Evolutionary conservation across 2,113 vertebrate species (phyloP).

Genomic region (Sclerurus mexicanus): DNA sequence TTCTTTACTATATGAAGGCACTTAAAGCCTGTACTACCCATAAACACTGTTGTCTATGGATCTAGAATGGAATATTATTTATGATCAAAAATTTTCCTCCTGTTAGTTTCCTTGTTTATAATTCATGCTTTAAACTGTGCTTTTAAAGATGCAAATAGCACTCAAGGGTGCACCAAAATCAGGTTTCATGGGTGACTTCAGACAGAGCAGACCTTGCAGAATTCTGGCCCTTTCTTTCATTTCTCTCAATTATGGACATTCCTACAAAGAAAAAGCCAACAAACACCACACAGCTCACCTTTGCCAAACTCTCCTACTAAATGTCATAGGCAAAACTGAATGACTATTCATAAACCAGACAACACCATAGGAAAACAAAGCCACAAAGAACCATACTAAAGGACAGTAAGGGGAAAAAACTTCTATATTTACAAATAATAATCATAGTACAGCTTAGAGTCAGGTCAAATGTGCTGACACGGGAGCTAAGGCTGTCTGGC

Average conservation of each 20-base stretch:
- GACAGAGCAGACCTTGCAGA: not conserved
- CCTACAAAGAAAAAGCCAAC: not conserved
- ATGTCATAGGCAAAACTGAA: not conserved
- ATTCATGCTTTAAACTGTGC: not conserved
- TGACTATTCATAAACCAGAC: not conserved
- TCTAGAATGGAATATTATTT: not conserved
- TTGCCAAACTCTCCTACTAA: not conserved
- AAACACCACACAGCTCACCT: not conserved
- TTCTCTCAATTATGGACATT: not conserved
- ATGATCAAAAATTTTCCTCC: not conserved
- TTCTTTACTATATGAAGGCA: not conserved
- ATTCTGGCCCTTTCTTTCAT: not conserved
- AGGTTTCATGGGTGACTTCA: not conserved
- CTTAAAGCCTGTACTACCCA: not conserved
- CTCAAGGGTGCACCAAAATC: not conserved
- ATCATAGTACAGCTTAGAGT: not conserved
- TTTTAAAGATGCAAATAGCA: not conserved
- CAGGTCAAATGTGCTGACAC: not conserved
- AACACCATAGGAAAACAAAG: not conserved
- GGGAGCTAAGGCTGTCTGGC: accelerated
- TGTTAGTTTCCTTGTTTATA: not conserved
- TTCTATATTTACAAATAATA: not conserved
- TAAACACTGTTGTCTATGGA: not conserved
- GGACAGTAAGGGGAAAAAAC: not conserved
- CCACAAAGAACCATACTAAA: not conserved